Evolutionary conservation across 35 echinoderm and acorn worm genomes (phyloP), one percentile per base, ranked within the genome.

Genomic region (Heliocidaris erythrogramma): DNA sequence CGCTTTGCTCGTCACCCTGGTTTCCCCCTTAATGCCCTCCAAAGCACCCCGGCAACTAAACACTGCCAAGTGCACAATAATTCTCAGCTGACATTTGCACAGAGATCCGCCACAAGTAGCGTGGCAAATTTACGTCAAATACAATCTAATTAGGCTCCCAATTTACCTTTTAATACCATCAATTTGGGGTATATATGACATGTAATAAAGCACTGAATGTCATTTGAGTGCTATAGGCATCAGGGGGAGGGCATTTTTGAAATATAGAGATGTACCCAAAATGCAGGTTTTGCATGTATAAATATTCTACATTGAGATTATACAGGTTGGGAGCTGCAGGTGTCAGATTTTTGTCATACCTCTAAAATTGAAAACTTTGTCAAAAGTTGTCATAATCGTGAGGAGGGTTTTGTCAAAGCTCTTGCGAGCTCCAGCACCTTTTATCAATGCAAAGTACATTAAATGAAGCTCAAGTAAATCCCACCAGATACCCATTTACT

Each of bases 181-280:
- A 78, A 78, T 78, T 78, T 78, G 18, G 27, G 65, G 18, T 78
- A 78, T 78, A 78, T 78, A 78, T 78, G 65, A 78, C 65, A 18
- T n/a, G 65, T n/a, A 78, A 78, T 78, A 78, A 78, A 78, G 65
- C 65, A 78, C 65, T 78, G 65, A 78, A n/a, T 78, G 65, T 78
- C 65, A 78, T 78, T 78, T 78, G 21, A 78, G 65, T n/a, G 18
- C 65, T 27, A 78, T 18, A 4, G 27, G 65, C 18, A 78, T 78
- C n/a, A 78, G 65, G 27, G 65, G 65, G n/a, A 78, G 21, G 17
- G 65, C 14, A 29, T 2, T 78, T 78, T 78, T 78, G 21, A 78
- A 1, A 42, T 42, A 42, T 78, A 2, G 18, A n/a, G 60, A 69
- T 2, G 60, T 24, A 69, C 21, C 14, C 60, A 69, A 69, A 69